Evolutionary conservation across 2,797 vertebrate species (phyloP).

Genomic region (Pteronotus mesoamericanus): DNA sequence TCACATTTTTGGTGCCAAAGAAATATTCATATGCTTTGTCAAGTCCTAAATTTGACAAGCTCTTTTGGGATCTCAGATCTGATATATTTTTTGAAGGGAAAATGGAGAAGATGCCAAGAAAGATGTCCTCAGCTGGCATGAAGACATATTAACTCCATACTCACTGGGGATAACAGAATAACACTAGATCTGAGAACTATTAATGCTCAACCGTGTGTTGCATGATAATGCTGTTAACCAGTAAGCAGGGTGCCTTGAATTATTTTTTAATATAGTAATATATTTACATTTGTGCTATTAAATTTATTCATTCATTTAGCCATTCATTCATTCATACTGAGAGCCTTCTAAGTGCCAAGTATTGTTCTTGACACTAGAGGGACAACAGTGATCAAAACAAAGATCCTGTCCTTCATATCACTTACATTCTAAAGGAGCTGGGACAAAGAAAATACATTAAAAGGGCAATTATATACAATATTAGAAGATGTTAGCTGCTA

Average conservation of each 20-base stretch:
- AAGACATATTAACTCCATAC: constrained; percentile 7
- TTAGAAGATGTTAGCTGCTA: background rate
- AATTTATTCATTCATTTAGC: background rate
- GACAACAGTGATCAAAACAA: background rate
- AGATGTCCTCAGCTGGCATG: constrained; percentile 41
- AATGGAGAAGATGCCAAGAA: constrained; percentile 28
- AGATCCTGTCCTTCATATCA: background rate
- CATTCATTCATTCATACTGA: background rate
- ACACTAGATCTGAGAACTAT: background rate
- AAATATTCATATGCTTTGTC: constrained; percentile 60
- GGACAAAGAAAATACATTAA: background rate
- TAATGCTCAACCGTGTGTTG: background rate
- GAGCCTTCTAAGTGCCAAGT: background rate
- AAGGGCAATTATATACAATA: background rate
- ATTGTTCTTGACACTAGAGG: background rate
- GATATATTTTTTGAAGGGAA: constrained; percentile 44
- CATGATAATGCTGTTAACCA: background rate
- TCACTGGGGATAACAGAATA: background rate
- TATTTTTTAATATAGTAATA: background rate
- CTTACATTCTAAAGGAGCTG: background rate
- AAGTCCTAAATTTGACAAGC: constrained; percentile 59
- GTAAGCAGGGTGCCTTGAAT: background rate
- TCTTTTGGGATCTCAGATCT: constrained; percentile 46
- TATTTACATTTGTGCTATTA: background rate
- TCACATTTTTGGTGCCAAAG: constrained; percentile 55